Conservation (phyloP, 2,888 invertebrate genomes). For the Hirtodrosophila duncani region DNA sequence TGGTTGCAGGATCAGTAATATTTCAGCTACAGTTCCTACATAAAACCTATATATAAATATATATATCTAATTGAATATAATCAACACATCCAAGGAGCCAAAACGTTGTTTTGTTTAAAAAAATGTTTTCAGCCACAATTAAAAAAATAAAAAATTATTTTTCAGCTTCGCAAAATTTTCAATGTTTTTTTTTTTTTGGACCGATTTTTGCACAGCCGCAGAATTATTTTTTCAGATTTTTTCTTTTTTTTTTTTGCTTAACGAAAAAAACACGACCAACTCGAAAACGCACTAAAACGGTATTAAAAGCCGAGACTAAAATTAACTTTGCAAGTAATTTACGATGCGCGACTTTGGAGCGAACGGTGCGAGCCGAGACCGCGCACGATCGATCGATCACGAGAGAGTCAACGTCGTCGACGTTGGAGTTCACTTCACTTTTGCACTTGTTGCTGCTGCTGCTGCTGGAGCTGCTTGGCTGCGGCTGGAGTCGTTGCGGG, state of each 20-base stretch:
- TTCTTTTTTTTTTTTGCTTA: conserved; percentile 36
- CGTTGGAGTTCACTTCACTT: conserved; percentile 66
- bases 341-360: conserved; percentile 33
- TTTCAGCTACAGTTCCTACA: no score
- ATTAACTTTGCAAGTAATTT: conserved; percentile 75
- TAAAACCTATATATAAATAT: no score
- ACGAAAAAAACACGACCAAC: conserved; percentile 74
- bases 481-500: conserved; percentile 13
- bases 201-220: conserved; percentile 38
- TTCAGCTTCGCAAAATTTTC: conserved; percentile 4
- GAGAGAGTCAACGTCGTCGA: conserved; percentile 10
- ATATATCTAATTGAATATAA: no score
- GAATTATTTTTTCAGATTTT: conserved; percentile 16
- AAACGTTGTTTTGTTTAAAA: no score
- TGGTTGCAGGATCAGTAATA: no score
- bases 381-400: conserved; percentile 9
- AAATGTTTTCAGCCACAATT: neutral
- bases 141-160: conserved; percentile 19
- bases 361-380: conserved; percentile 13
- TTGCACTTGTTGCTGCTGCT: conserved; percentile 50
- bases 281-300: conserved; percentile 77
- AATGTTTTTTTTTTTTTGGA: conserved; percentile 9
- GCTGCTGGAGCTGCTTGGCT: conserved; percentile 22
- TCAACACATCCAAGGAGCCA: no score
- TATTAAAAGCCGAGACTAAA: conserved; percentile 75